Evolutionary conservation across 1,140 invertebrate genomes (phyloP), one percentile per base, ranked within the genome.

Genomic region (Tetramorium simillimum): DNA sequence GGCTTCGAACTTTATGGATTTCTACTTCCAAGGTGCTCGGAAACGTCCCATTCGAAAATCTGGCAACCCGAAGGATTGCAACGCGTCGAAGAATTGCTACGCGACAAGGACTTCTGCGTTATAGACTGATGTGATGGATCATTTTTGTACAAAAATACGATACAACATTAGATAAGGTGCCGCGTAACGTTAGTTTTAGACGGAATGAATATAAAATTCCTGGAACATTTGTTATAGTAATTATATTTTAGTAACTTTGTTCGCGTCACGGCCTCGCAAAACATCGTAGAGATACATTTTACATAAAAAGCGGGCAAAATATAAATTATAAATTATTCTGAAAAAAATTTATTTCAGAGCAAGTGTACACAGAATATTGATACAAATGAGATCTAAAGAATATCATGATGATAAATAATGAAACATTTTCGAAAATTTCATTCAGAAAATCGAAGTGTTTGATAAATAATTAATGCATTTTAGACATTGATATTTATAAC

Each of bases 91-190:
- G 65, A 51, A 51, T 28, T 56, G 82, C 28, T 49, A 21, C 37
- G 73, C 85, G 78, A 56, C 37, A 40, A 84, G 85, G 60, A 82
- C 49, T 85, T 81, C 53, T 63, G n/a, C 21, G 3, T 62, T n/a
- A 40, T 14, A 56, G 28, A 87, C 72, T 69, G 58, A 73, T 53
- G 37, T 37, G n/a, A 80, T 24, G n/a, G 51, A 58, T 89, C 43
- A 37, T 18, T 86, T 43, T 67, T 81, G 69, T 86, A 88, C 63
- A 70, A 56, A 86, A 73, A 65, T 67, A 28, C 18, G 18, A 33
- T 24, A 24, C 84, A 43, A 63, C 49, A 51, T 69, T 69, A 63
- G 56, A 37, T 67, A 82, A 73, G 24, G 12, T n/a, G 21, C 6
- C 7, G 40, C 24, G 53, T 40, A 14, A 21, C 16, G 14, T 49